phyloP scores from a whole-genome alignment of 2,797 vertebrate genomes.

The Meriones psammophilus region DNA sequence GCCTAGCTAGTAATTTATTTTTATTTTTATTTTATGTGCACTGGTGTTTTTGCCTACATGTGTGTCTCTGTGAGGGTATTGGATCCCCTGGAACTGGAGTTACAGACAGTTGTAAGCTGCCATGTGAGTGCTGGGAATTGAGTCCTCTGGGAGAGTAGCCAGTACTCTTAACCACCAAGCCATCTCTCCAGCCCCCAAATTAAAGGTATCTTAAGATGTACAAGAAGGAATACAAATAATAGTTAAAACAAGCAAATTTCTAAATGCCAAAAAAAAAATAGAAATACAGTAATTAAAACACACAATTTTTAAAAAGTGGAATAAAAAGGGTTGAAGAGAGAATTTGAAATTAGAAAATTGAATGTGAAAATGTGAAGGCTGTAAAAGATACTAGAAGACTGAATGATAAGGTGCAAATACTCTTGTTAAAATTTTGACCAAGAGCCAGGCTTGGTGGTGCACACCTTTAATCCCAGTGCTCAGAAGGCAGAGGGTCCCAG shows the following conservation, averaged over 20 bases:
- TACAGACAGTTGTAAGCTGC: no score
- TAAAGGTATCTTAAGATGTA: neutral
- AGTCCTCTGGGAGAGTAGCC: neutral
- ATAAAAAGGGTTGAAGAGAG: conserved; percentile 5
- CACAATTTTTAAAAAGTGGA: neutral
- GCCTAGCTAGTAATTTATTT: no score
- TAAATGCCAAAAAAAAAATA: conserved; percentile 6
- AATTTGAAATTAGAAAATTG: conserved; percentile 53
- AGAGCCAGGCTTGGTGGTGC: neutral
- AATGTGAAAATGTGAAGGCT: conserved; percentile 3
- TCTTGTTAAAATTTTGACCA: neutral
- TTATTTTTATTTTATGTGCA: no score
- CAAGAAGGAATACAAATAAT: neutral
- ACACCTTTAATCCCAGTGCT: neutral
- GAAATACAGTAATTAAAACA: neutral
- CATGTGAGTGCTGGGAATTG: no score
- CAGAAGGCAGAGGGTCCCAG: neutral
- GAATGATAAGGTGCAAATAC: neutral
- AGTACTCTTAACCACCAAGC: neutral
- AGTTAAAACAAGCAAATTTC: neutral
- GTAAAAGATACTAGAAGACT: neutral
- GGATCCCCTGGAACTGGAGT: no score
- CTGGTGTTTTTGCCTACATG: no score
- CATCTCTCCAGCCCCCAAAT: neutral
- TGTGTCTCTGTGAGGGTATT: no score